Conservation (phyloP, 1,140 invertebrate genomes). For the Drosophila equinoxialis region DNA sequence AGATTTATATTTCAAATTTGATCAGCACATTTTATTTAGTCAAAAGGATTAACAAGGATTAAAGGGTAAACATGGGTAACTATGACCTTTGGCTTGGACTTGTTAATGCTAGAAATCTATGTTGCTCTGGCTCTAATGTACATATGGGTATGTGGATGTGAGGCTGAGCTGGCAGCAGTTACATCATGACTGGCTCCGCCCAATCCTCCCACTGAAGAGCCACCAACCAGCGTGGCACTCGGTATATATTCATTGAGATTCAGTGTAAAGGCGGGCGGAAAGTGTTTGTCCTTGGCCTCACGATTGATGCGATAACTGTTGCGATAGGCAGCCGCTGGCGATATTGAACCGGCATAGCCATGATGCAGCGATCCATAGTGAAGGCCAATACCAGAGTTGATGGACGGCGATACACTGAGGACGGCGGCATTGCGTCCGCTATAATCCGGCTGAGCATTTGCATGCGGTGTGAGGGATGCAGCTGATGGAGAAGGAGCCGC, state of each 20-base stretch:
- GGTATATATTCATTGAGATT: conserved; percentile 78
- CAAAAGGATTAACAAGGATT: background rate
- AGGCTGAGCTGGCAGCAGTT: conserved; percentile 10
- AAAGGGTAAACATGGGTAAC: background rate
- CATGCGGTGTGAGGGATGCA: conserved; percentile 6
- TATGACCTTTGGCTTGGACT: conserved; percentile 11
- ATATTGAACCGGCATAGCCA: conserved; percentile 38
- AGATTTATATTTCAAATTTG: background rate
- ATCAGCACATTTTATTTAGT: background rate
- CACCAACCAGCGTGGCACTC: background rate
- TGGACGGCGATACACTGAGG: conserved; percentile 43
- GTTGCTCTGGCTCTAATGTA: conserved; percentile 57
- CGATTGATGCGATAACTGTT: conserved; percentile 72
- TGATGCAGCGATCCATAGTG: conserved; percentile 54
- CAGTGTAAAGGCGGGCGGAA: conserved; percentile 51
- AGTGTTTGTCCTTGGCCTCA: conserved; percentile 71
- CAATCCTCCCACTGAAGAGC: background rate
- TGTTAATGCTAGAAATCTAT: conserved; percentile 21
- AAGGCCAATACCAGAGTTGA: conserved; percentile 44
- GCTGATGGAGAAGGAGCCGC: background rate
- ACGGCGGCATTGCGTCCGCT: conserved; percentile 38
- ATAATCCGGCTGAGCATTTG: conserved; percentile 43
- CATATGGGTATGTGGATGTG: conserved; percentile 42
- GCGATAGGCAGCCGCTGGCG: conserved; percentile 47
- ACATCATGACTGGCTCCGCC: conserved; percentile 37